Evolutionary conservation across 2,797 vertebrate genomes (phyloP).

Genomic region (Oreortyx pictus): DNA sequence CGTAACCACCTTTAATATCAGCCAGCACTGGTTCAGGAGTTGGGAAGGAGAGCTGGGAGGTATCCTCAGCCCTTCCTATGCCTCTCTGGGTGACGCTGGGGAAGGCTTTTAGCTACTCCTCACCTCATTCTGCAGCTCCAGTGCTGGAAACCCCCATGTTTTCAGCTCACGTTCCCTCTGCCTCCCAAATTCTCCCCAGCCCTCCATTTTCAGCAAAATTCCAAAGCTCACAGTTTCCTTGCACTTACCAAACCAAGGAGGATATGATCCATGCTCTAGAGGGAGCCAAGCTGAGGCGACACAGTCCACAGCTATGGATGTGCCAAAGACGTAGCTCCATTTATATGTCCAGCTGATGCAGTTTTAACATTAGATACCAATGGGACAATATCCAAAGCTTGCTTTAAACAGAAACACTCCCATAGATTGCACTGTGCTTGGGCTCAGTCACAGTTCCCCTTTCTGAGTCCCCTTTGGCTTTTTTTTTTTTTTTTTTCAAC

Average conservation of each 20-base stretch:
- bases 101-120: not conserved
- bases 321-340: not conserved
- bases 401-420: not conserved
- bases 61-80: not conserved
- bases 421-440: accelerated
- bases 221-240: accelerated
- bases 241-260: not conserved
- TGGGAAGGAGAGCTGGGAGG: not conserved
- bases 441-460: not conserved
- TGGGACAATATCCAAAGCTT: not conserved
- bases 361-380: not conserved
- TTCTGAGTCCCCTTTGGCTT: not conserved
- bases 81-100: not conserved
- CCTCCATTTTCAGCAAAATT: not conserved
- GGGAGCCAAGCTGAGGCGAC: not conserved
- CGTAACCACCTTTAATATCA: accelerated
- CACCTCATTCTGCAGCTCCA: not conserved
- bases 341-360: not conserved
- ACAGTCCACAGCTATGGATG: not conserved
- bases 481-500: not conserved
- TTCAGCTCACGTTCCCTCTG: not conserved
- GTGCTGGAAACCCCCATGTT: not conserved
- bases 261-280: accelerated
- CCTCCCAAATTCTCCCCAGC: not conserved
- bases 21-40: accelerated